Evolutionary conservation across 2,888 invertebrate species (phyloP).

Genomic region (Volucella inflata): DNA sequence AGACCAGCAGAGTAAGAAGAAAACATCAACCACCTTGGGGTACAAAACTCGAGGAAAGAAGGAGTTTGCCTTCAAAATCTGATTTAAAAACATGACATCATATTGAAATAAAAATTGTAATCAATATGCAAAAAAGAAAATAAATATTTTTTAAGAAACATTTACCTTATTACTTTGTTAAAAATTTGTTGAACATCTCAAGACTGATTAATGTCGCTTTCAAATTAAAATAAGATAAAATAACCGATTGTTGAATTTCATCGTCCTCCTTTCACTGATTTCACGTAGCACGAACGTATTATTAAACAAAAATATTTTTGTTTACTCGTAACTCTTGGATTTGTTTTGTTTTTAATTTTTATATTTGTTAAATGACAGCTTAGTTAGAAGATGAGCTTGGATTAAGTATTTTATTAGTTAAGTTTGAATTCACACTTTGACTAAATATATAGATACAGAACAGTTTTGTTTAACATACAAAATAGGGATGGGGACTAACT

Average conservation of each 20-base stretch:
- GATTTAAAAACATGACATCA: too few species aligned
- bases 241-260: constrained; percentile 1
- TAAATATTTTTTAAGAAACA: too few species aligned
- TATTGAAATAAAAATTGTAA: too few species aligned
- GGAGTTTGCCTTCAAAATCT: too few species aligned
- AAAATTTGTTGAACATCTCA: too few species aligned
- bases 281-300: constrained; percentile 48
- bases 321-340: not conserved
- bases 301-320: not conserved
- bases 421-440: constrained; percentile 13
- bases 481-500: constrained; percentile 5
- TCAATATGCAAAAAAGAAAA: too few species aligned
- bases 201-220: too few species aligned
- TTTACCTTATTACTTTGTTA: too few species aligned
- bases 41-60: too few species aligned
- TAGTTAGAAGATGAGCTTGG: too few species aligned
- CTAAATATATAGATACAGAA: not conserved
- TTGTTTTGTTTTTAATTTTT: not conserved
- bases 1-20: too few species aligned
- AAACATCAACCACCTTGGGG: too few species aligned
- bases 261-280: constrained; percentile 11
- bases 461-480: constrained; percentile 6
- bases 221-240: not conserved
- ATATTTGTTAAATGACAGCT: not conserved
- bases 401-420: not conserved